Evolutionary conservation across 2,113 vertebrate genomes (phyloP).

Genomic region (Onychostruthus taczanowskii): DNA sequence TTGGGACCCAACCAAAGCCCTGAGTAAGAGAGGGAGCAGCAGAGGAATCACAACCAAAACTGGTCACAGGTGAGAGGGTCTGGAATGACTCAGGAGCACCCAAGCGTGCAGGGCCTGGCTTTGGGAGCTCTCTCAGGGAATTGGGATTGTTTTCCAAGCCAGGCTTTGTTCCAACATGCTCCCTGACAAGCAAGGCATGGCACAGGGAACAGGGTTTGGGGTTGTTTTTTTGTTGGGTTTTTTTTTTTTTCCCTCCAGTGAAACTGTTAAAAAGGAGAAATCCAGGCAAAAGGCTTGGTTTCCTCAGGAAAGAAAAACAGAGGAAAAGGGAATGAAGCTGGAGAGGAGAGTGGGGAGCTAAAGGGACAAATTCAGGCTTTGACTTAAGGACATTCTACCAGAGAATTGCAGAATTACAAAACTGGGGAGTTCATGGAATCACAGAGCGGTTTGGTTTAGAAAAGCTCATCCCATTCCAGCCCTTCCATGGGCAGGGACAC

Average conservation of each 20-base stretch:
- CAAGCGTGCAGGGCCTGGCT: neutral
- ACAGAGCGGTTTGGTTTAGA: neutral
- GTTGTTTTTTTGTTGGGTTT: too few species aligned
- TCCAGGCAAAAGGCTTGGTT: constrained; percentile 17
- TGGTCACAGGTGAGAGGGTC: neutral
- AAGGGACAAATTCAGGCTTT: neutral
- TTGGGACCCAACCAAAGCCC: neutral
- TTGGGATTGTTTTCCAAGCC: constrained; percentile 54
- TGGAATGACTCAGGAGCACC: neutral
- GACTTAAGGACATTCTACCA: neutral
- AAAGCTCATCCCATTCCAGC: neutral
- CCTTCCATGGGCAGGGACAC: neutral
- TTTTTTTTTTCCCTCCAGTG: neutral
- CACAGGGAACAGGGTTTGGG: neutral
- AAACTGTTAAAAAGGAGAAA: constrained; percentile 55
- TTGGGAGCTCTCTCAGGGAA: neutral
- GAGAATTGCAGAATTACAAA: neutral
- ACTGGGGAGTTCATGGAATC: rapidly evolving
- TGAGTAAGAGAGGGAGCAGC: neutral
- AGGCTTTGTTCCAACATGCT: constrained; percentile 38
- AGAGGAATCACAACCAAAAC: neutral
- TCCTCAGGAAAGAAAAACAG: neutral
- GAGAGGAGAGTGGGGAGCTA: neutral
- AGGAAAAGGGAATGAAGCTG: neutral
- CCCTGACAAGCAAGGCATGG: constrained; percentile 10